phyloP scores from a whole-genome alignment of 2,888 invertebrate species.

The Papilio demoleus region DNA sequence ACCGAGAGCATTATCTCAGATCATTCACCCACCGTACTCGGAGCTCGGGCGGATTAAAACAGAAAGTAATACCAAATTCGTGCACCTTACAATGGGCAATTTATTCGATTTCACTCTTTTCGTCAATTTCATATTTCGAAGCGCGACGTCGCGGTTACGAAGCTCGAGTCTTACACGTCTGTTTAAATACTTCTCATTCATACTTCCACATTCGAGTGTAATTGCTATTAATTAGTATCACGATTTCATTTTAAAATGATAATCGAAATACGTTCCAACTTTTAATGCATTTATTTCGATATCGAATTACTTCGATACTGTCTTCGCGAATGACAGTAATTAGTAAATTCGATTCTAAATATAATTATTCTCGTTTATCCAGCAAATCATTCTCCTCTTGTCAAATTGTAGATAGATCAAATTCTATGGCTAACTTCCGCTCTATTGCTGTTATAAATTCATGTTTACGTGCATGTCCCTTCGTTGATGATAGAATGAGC shows the following conservation, averaged over 20 bases:
- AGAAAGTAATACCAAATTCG: constrained; percentile 79
- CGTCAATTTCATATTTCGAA: constrained; percentile 74
- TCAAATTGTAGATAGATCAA: no score
- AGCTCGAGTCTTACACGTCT: background rate
- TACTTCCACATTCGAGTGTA: constrained; percentile 1
- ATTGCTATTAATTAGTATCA: background rate
- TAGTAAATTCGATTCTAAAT: no score
- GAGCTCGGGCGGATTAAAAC: constrained; percentile 61
- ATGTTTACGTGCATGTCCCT: no score
- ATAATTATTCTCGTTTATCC: no score
- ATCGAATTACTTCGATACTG: background rate
- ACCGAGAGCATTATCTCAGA: constrained; percentile 53
- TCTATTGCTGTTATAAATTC: no score
- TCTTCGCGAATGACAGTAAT: background rate
- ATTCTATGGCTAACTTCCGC: no score
- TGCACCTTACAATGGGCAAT: constrained; percentile 80
- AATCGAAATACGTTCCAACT: background rate
- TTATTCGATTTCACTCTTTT: constrained; percentile 81
- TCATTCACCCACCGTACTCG: constrained; percentile 63
- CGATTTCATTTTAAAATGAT: background rate
- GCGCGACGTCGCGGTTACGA: constrained; percentile 44
- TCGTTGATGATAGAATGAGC: no score
- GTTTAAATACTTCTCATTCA: background rate
- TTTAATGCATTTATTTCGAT: background rate
- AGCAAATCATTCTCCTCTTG: no score